Evolutionary conservation across 2,113 vertebrate species (phyloP).

Genomic region (Alces alces): DNA sequence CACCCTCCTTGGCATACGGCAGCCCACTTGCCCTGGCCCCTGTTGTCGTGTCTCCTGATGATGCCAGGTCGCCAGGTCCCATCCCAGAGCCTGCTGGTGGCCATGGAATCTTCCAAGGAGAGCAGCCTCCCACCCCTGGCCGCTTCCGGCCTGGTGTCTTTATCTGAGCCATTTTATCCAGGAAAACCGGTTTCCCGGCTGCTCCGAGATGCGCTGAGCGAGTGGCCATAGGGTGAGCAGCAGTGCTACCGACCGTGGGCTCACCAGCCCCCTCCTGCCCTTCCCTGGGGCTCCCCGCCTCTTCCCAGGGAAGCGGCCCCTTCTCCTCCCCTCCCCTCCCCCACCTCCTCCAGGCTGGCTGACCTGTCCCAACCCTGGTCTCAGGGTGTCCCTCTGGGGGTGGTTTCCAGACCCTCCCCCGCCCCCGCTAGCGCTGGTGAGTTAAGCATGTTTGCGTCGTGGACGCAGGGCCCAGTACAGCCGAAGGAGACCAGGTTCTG

Average conservation of each 20-base stretch:
- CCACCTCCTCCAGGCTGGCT: neutral
- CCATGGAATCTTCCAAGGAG: neutral
- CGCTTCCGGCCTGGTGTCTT: accelerated
- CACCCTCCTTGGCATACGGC: accelerated
- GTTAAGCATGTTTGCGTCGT: accelerated
- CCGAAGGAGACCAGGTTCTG: neutral
- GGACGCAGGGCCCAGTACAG: neutral
- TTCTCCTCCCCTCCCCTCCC: neutral
- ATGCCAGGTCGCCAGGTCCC: accelerated
- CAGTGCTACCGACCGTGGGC: accelerated
- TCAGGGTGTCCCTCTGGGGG: neutral
- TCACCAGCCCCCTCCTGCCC: too few relatives aligned
- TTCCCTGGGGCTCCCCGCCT: neutral
- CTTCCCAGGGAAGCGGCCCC: neutral
- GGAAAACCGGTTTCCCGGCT: neutral
- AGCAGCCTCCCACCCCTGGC: neutral
- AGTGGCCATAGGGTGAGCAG: too few relatives aligned
- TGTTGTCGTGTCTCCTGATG: neutral
- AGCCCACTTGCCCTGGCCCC: neutral
- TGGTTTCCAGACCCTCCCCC: too few relatives aligned
- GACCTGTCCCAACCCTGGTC: neutral
- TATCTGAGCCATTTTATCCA: neutral
- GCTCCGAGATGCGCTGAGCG: accelerated
- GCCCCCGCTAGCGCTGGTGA: accelerated
- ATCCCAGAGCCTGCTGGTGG: too few relatives aligned